These are phyloP conservation scores for Phallusia fumigata DNA, from an alignment of 23 tunicate genomes.

Conservation along the genomic window DNA sequence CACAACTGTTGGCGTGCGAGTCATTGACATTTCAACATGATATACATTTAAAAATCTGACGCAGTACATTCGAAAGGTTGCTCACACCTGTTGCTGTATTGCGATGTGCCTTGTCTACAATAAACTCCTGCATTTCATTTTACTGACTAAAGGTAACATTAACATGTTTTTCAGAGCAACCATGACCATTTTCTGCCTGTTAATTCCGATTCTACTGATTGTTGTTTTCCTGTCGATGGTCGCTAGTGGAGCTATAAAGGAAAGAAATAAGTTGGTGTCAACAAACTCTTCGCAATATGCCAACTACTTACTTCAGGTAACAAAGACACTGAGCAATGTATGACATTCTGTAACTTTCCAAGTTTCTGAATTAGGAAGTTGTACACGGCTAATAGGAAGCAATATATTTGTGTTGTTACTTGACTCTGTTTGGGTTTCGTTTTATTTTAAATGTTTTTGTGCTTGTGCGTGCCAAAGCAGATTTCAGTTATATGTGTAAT, in stretches of 20 bases:
- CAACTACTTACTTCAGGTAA: conserved; percentile 58
- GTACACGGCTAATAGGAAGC: no score
- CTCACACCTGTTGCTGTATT: no score
- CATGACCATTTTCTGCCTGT: conserved; percentile 28
- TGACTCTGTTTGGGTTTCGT: no score
- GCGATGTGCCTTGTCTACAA: no score
- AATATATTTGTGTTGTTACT: not conserved
- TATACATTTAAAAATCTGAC: not conserved
- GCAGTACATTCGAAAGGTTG: not conserved
- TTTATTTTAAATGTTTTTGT: no score
- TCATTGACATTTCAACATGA: no score
- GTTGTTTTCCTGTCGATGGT: conserved; percentile 37
- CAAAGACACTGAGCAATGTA: not conserved
- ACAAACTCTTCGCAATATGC: conserved; percentile 41
- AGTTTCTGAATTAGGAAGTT: not conserved
- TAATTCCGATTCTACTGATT: conserved; percentile 45
- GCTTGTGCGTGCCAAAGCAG: no score
- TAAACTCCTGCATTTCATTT: no score
- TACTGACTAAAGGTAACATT: not conserved
- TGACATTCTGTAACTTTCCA: not conserved
- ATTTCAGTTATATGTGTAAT: no score
- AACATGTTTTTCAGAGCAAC: conserved; percentile 19
- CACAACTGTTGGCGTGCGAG: no score
- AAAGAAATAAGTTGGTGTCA: conserved; percentile 18
- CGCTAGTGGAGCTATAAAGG: conserved; percentile 21